Percentiles rank a stretch among this genome's conserved stretches.
Conservation (phyloP, 1,140 invertebrate genomes). For the Hylaeus volcanicus region DNA sequence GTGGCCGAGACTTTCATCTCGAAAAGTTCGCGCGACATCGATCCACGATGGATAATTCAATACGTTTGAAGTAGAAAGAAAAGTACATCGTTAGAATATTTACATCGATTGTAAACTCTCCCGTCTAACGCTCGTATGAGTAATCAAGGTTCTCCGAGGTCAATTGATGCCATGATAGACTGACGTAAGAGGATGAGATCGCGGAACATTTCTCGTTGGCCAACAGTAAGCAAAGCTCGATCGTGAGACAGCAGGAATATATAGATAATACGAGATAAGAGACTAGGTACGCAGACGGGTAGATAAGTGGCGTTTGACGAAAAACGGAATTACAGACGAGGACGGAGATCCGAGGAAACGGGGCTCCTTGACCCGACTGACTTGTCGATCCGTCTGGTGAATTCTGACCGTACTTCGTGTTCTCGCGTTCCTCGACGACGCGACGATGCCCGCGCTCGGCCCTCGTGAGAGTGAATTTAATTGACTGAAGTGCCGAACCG, state of each 20-base stretch:
- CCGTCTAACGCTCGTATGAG: neutral
- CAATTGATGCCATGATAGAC: neutral
- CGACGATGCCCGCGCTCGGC: conserved; percentile 23
- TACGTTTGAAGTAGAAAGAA: neutral
- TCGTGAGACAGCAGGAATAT: neutral
- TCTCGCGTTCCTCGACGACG: neutral
- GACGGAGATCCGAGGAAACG: neutral
- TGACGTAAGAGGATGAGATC: neutral
- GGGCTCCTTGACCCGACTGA: conserved; percentile 16
- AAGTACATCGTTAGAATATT: neutral
- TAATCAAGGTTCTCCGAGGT: neutral
- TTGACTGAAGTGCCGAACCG: conserved; percentile 54
- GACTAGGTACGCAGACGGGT: no score
- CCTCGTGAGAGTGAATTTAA: conserved; percentile 55
- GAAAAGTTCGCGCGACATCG: neutral
- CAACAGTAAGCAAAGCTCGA: neutral
- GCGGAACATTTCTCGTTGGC: neutral
- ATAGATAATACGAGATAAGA: neutral
- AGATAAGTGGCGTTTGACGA: no score
- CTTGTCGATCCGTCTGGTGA: conserved; percentile 1
- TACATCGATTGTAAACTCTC: neutral
- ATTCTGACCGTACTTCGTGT: conserved; percentile 4
- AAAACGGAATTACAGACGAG: neutral
- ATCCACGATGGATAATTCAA: neutral
- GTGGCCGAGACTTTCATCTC: neutral